Evolutionary conservation across 1,140 invertebrate species (phyloP).

Genomic region (Aphelinus certus): DNA sequence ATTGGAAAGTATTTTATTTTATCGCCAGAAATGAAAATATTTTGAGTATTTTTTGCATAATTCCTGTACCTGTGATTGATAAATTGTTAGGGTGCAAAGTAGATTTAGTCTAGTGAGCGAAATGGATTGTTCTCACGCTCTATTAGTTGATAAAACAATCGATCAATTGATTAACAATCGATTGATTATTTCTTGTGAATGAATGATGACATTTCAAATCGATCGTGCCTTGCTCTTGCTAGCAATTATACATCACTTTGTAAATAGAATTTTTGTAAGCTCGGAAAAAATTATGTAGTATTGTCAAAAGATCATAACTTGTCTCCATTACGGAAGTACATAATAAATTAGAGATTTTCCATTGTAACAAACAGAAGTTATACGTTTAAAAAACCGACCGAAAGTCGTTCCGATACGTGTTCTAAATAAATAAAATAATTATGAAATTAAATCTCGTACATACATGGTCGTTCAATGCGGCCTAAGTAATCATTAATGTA

Average conservation of each 20-base stretch:
- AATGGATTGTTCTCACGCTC: slow-evolving; percentile 21
- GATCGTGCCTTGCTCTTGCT: slow-evolving; percentile 41
- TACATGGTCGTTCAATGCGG: slow-evolving; percentile 3
- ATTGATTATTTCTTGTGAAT: slow-evolving; percentile 34
- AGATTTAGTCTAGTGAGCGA: slow-evolving; percentile 17
- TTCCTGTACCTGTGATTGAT: slow-evolving; percentile 8
- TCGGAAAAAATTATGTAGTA: slow-evolving; percentile 1
- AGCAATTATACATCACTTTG: slow-evolving; percentile 35
- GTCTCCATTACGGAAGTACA: too few relatives aligned
- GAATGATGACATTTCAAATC: slow-evolving; percentile 39
- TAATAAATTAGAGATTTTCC: neutral
- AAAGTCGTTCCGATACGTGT: slow-evolving; percentile 1
- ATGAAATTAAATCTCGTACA: slow-evolving; percentile 1
- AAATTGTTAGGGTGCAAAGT: slow-evolving; percentile 5
- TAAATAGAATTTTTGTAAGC: slow-evolving; percentile 41
- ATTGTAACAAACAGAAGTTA: neutral
- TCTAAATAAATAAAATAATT: slow-evolving; percentile 6
- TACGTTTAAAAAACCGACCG: slow-evolving; percentile 8
- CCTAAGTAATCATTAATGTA: slow-evolving; percentile 20
- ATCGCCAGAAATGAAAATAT: neutral
- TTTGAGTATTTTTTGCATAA: slow-evolving; percentile 18
- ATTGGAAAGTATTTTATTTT: too few relatives aligned
- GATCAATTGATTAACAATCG: neutral
- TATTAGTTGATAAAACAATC: slow-evolving; percentile 17
- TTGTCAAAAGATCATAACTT: too few relatives aligned